These are phyloP conservation scores for Musca vetustissima DNA, from an alignment of 1,140 invertebrate species.

Conservation along the genomic window DNA sequence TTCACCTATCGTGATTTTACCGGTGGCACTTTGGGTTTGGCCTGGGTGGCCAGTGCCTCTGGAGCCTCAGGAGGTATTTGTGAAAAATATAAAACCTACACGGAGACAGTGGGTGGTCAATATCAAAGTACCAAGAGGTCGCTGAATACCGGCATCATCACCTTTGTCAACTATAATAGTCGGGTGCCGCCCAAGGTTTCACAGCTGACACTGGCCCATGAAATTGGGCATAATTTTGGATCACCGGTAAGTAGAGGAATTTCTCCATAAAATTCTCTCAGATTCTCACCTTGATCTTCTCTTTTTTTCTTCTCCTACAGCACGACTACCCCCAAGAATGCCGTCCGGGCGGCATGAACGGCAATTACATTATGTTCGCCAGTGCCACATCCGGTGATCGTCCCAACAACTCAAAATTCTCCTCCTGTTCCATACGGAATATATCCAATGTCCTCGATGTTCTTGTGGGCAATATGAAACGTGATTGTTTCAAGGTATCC, in stretches of 20 bases:
- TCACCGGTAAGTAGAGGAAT: slow-evolving; percentile 74
- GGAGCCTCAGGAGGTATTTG: slow-evolving; percentile 98
- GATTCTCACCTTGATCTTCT: neutral
- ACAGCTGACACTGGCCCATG: slow-evolving; percentile 96
- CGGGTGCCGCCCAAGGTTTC: slow-evolving; percentile 95
- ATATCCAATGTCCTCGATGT: slow-evolving; percentile 93
- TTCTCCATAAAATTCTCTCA: neutral
- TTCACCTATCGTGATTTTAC: slow-evolving; percentile 98
- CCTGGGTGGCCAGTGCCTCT: slow-evolving; percentile 96
- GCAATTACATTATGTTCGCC: slow-evolving; percentile 98
- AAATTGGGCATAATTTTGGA: slow-evolving; percentile 99
- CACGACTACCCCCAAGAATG: slow-evolving; percentile 95
- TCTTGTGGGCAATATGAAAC: slow-evolving; percentile 85
- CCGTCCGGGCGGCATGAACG: slow-evolving; percentile 80
- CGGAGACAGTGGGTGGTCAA: slow-evolving; percentile 89
- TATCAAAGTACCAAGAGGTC: slow-evolving; percentile 92
- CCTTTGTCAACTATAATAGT: slow-evolving; percentile 98
- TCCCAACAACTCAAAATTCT: slow-evolving; percentile 94
- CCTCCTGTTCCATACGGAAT: slow-evolving; percentile 89
- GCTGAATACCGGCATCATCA: slow-evolving; percentile 98
- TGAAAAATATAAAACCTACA: slow-evolving; percentile 97
- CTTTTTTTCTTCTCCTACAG: slow-evolving; percentile 59
- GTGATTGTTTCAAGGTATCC: slow-evolving; percentile 92
- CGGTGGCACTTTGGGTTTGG: slow-evolving; percentile 90
- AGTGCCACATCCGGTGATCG: slow-evolving; percentile 92